Conservation (phyloP, 1,140 invertebrate species). For the Lucilia sericata region DNA sequence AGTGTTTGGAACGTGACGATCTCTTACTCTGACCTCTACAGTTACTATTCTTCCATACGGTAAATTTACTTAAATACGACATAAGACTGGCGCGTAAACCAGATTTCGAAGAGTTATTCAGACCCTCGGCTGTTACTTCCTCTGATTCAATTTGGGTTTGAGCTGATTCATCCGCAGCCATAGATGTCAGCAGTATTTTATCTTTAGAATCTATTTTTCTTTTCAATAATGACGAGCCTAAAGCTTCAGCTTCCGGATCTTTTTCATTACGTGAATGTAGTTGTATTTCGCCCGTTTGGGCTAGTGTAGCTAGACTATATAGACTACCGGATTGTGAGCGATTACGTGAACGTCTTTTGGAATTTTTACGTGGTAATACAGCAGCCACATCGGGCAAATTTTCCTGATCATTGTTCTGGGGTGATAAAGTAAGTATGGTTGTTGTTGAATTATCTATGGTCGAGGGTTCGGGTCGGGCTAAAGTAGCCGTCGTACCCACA, state of each 20-base stretch:
- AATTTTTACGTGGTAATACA: slow-evolving; percentile 14
- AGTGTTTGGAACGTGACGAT: slow-evolving; percentile 12
- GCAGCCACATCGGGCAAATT: slow-evolving; percentile 36
- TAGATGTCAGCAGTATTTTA: slow-evolving; percentile 26
- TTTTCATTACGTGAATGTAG: slow-evolving; percentile 44
- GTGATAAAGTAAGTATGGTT: slow-evolving; percentile 20
- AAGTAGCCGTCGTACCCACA: slow-evolving; percentile 18
- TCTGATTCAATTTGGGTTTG: neutral
- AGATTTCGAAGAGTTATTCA: neutral
- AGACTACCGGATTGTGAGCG: slow-evolving; percentile 44
- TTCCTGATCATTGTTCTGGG: neutral
- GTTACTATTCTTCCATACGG: slow-evolving; percentile 43
- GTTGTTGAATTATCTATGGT: slow-evolving; percentile 41
- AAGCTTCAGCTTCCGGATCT: slow-evolving; percentile 52
- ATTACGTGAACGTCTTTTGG: slow-evolving; percentile 44
- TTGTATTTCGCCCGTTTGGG: slow-evolving; percentile 40
- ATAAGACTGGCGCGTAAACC: slow-evolving; percentile 34
- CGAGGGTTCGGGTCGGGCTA: slow-evolving; percentile 38
- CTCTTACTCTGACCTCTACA: slow-evolving; percentile 35
- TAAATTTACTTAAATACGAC: slow-evolving; percentile 42
- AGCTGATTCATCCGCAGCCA: neutral
- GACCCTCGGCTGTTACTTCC: neutral
- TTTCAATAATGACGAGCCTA: slow-evolving; percentile 38
- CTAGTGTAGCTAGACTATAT: slow-evolving; percentile 44
- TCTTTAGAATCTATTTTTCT: slow-evolving; percentile 5